These are phyloP conservation scores for Clostera curtula DNA, from an alignment of 2,888 invertebrate species.

Conservation along the genomic window DNA sequence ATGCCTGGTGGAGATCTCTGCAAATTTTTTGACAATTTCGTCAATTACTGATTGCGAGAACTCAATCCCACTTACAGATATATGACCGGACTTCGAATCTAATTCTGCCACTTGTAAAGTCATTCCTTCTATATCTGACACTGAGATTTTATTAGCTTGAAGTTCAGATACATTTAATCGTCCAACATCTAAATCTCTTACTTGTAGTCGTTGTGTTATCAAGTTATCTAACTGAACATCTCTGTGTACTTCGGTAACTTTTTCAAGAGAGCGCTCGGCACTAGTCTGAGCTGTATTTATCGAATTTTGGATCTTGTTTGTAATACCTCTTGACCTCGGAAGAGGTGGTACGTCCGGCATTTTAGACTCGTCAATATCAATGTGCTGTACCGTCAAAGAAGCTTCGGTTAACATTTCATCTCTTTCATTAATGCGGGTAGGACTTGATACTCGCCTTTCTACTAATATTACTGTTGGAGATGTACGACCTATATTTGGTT, in stretches of 20 bases:
- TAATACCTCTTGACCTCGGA: conserved; percentile 44
- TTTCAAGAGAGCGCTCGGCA: conserved; percentile 48
- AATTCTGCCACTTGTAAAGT: conserved; percentile 83
- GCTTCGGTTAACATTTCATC: conserved; percentile 80
- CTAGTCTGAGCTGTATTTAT: conserved; percentile 25
- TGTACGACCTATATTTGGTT: conserved; percentile 70
- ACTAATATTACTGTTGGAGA: conserved; percentile 78
- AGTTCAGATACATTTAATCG: conserved; percentile 85
- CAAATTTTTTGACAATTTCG: conserved; percentile 76
- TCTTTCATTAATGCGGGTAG: conserved; percentile 73
- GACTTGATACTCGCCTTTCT: conserved; percentile 75
- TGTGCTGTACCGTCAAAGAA: conserved; percentile 78
- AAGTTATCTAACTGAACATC: conserved; percentile 62
- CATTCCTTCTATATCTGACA: conserved; percentile 86
- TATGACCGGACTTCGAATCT: conserved; percentile 79
- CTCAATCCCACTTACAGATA: conserved; percentile 80
- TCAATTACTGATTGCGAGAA: conserved; percentile 81
- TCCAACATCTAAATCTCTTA: conserved; percentile 86
- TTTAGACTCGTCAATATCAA: conserved; percentile 70
- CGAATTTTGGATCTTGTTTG: conserved; percentile 24
- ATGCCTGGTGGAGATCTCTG: conserved; percentile 54
- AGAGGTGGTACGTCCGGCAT: conserved; percentile 62
- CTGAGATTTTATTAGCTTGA: conserved; percentile 85
- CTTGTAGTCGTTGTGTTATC: conserved; percentile 78
- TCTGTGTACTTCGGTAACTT: conserved; percentile 42